Conservation (phyloP, 2,888 invertebrate species). For the Drosophila anomalata region DNA sequence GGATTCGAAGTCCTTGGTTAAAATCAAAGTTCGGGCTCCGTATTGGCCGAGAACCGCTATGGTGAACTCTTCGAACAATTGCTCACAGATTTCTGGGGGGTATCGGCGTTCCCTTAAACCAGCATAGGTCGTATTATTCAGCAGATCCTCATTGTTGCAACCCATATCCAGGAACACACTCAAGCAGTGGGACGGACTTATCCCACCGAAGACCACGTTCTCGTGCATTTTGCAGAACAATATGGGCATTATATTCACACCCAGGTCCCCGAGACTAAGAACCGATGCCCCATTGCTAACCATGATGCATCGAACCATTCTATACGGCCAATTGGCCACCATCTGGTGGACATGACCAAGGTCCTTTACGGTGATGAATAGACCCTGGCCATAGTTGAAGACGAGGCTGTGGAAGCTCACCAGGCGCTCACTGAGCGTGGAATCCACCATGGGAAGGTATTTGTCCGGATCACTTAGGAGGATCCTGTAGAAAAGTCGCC, state of each 20-base stretch:
- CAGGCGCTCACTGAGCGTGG: neutral
- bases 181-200: constrained; percentile 49
- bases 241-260: constrained; percentile 29
- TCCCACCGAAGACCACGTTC: constrained; percentile 53
- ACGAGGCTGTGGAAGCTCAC: constrained; percentile 17
- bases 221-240: constrained; percentile 23
- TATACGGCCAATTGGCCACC: constrained; percentile 56
- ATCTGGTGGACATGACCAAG: constrained; percentile 52
- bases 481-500: constrained; percentile 44
- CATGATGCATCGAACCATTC: constrained; percentile 38
- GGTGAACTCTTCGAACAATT: constrained; percentile 61
- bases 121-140: constrained; percentile 20
- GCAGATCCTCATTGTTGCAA: constrained; percentile 53
- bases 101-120: constrained; percentile 47
- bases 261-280: constrained; percentile 50
- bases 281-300: constrained; percentile 51
- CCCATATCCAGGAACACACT: constrained; percentile 58
- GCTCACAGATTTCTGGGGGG: constrained; percentile 4
- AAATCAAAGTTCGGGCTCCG: constrained; percentile 50
- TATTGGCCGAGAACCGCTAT: constrained; percentile 47
- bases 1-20: constrained; percentile 38
- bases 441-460: constrained; percentile 34
- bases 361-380: constrained; percentile 57
- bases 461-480: constrained; percentile 33
- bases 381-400: neutral